Percentiles rank a stretch among this genome's conserved stretches.
Evolutionary conservation across 2,888 invertebrate species (phyloP).

Genomic region (Fragum fragum): DNA sequence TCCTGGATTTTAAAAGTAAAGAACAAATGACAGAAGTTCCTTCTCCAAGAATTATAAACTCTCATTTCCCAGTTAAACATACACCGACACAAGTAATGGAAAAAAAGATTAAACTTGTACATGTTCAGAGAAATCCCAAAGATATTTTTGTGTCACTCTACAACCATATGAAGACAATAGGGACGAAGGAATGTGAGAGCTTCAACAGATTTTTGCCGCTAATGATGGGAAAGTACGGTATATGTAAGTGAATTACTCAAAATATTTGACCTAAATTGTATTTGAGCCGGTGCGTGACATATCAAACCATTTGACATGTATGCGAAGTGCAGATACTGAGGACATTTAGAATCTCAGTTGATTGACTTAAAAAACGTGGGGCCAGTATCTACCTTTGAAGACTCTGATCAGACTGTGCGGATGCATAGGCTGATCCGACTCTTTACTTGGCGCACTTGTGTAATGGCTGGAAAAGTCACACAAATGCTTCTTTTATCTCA

Average conservation of each 20-base stretch:
- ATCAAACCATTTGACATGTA: too few relatives aligned
- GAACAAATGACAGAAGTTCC: conserved; percentile 30
- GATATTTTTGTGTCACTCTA: conserved; percentile 45
- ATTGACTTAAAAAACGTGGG: too few relatives aligned
- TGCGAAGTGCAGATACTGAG: too few relatives aligned
- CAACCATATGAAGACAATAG: conserved; percentile 13
- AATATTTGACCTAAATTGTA: too few relatives aligned
- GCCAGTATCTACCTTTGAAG: too few relatives aligned
- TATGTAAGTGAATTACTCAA: conserved; percentile 27
- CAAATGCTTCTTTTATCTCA: too few relatives aligned
- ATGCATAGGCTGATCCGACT: too few relatives aligned
- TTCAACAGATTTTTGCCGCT: conserved; percentile 30
- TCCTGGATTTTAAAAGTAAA: conserved; percentile 38
- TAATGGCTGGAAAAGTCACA: too few relatives aligned
- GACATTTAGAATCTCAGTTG: too few relatives aligned
- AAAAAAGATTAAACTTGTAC: conserved; percentile 42
- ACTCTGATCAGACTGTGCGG: too few relatives aligned
- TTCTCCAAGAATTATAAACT: conserved; percentile 47
- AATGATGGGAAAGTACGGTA: conserved; percentile 19
- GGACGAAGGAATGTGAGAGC: background rate
- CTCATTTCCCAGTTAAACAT: conserved; percentile 36
- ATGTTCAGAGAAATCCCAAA: conserved; percentile 52
- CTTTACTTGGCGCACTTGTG: too few relatives aligned
- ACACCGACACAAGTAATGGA: conserved; percentile 34
- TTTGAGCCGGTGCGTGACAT: too few relatives aligned